Base-by-base conservation (phyloP, 1,140 invertebrate species). In the Musca vetustissima region DNA sequence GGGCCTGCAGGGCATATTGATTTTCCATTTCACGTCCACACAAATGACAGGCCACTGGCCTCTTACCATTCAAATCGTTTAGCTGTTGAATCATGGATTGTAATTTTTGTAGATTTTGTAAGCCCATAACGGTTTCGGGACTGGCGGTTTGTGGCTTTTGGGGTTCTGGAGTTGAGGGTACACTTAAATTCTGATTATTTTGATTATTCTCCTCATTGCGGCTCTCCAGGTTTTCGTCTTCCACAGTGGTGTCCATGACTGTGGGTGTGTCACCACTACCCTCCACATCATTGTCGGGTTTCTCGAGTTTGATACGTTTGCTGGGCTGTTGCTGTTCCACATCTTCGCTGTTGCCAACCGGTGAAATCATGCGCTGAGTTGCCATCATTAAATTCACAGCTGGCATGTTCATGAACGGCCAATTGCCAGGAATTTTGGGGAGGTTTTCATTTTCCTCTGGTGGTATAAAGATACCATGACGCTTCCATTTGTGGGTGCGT, bases 81-180 rank as follows among this genome's bases (percentile, higher is more conserved):
- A 96, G 81, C 82, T 96, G 94, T 59, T 93, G 86, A 72, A 97
- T 92, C 94, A 96, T 96, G 0, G 92, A 92, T 80, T 97, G 94
- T 19, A 96, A 83, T 78, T 95, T 95, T 72, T 94, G 90, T 6
- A 96, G 83, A 74, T 95, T 93, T 68, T 80, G 78, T 76, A 93
- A 91, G 43, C 88, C 90, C 69, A 80, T 59, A 11, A 90, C 89
- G 1, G 87, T 86, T 36, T 90, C 89, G 0, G 84, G 77, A 32
- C 75, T 81, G 47, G 0, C 72, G 72, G 61, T 78, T 55, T 73
- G 81, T 80, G 11, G 76, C 78, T 8, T 82, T 77, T 7, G 77
- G 73, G 61, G 57, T 32, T 70, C 59, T 7, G 48, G 55, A 6
- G 69, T 64, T 13, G 69, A 64, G 1, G 64, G 28, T 15, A 57